These are phyloP conservation scores for Macrophya alboannulata DNA, from an alignment of 2,888 invertebrate genomes.

Conservation along the genomic window DNA sequence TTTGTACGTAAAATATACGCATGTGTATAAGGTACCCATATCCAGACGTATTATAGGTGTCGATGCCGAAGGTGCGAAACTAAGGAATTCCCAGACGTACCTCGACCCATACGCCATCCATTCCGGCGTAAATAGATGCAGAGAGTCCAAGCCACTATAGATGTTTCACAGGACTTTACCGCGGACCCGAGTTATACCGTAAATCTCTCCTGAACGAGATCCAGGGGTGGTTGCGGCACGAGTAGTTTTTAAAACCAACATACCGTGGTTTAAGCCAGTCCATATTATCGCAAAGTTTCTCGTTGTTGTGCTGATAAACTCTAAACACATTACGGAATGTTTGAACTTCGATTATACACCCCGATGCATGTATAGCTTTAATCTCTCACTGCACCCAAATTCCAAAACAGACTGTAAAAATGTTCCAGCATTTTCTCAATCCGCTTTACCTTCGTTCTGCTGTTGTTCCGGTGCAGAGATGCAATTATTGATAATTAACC, in stretches of 20 bases:
- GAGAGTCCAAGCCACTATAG: neutral
- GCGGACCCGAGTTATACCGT: neutral
- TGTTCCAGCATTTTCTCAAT: neutral
- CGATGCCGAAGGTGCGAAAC: constrained; percentile 30
- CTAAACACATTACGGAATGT: neutral
- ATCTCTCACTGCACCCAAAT: neutral
- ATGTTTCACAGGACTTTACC: neutral
- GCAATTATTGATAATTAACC: neutral
- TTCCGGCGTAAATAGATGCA: neutral
- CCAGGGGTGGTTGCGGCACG: neutral
- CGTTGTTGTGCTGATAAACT: neutral
- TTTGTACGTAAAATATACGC: neutral
- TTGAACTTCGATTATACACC: neutral
- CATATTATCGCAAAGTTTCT: neutral
- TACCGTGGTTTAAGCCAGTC: neutral
- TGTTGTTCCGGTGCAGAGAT: neutral
- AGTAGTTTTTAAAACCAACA: neutral
- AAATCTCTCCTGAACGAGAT: constrained; percentile 38
- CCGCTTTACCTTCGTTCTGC: neutral
- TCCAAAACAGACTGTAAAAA: neutral
- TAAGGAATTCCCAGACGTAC: constrained; percentile 30
- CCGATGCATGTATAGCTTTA: neutral
- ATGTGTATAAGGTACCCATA: neutral
- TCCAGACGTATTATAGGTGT: neutral
- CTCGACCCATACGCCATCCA: constrained; percentile 14